Percentiles rank a stretch among this genome's conserved stretches.
These are phyloP conservation scores for Cephalopterus ornatus DNA, from an alignment of 2,113 vertebrate species.

Conservation along the genomic window DNA sequence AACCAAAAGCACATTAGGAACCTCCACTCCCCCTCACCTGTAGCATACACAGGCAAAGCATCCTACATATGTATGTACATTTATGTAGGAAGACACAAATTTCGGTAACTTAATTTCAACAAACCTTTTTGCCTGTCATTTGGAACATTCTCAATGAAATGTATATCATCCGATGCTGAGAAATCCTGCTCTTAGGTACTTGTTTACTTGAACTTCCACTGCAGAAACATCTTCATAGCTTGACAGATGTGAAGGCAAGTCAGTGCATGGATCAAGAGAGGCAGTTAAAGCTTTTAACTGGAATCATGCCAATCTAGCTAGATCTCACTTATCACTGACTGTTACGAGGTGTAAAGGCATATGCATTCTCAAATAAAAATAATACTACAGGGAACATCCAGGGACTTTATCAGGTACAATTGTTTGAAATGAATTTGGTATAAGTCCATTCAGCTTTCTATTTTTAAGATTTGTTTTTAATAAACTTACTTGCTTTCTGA, in stretches of 20 bases:
- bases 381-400: not conserved
- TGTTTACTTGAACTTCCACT: not conserved
- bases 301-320: not conserved
- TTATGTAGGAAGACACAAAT: rapidly evolving
- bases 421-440: not conserved
- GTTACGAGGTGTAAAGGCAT: not conserved
- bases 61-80: rapidly evolving
- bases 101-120: not conserved
- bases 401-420: not conserved
- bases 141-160: not conserved
- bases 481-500: not conserved
- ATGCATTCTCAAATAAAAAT: not conserved
- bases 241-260: not conserved
- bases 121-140: rapidly evolving
- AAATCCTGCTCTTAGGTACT: rapidly evolving
- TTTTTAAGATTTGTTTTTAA: not conserved
- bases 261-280: not conserved
- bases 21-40: rapidly evolving
- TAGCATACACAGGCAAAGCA: not conserved
- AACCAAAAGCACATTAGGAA: rapidly evolving
- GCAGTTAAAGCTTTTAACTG: not conserved
- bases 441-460: not conserved
- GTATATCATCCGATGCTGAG: no score
- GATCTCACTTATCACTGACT: not conserved
- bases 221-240: not conserved